Conservation (phyloP, 37 sponge, comb jelly and placozoan genomes). For the Hexactinellida sp. region DNA sequence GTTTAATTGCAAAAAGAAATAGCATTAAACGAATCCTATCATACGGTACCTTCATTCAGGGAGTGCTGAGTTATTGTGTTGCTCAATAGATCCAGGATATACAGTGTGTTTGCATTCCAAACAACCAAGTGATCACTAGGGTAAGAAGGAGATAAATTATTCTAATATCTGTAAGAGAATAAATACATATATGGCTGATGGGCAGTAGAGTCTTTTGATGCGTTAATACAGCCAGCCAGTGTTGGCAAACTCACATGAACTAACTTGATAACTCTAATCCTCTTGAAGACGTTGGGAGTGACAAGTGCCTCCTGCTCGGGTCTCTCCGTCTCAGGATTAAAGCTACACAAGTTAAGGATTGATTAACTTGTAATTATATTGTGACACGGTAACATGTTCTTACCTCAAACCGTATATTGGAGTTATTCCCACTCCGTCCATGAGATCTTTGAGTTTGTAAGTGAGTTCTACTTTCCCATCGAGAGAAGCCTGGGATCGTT, state of each 20-base stretch:
- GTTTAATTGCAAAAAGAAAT: too few species aligned
- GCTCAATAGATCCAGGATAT: background rate
- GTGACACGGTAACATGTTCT: too few species aligned
- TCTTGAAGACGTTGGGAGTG: background rate
- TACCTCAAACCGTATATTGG: background rate
- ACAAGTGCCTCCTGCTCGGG: background rate
- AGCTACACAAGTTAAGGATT: too few species aligned
- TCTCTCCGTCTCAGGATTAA: background rate
- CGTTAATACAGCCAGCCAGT: background rate
- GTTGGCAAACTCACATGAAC: background rate
- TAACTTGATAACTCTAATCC: conserved; percentile 12
- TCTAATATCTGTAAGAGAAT: background rate
- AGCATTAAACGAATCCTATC: too few species aligned
- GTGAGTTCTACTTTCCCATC: background rate
- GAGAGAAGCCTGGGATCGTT: background rate
- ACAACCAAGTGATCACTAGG: background rate
- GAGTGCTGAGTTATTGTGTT: background rate
- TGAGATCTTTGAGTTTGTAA: background rate
- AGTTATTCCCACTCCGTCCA: background rate
- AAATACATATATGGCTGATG: too few species aligned
- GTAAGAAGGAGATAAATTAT: background rate
- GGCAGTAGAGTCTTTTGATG: too few species aligned
- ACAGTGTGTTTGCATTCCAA: background rate
- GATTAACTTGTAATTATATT: too few species aligned
- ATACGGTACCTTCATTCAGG: background rate